Evolutionary conservation across 2,888 invertebrate genomes (phyloP).

Genomic region (Cryptosula pallasiana): DNA sequence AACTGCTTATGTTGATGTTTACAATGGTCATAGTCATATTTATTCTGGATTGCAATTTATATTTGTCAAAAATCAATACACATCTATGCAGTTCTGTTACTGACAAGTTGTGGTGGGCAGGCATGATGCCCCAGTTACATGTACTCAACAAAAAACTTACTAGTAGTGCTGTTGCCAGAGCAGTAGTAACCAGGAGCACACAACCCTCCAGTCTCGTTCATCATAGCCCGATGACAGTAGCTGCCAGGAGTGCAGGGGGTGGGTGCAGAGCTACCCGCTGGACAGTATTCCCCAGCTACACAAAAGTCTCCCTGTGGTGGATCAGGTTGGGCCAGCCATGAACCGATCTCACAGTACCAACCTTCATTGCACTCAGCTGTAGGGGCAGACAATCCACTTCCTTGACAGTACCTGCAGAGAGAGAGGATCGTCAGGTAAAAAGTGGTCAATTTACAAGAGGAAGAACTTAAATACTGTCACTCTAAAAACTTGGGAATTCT

Average conservation of each 20-base stretch:
- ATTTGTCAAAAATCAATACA: too few relatives aligned
- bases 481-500: too few relatives aligned
- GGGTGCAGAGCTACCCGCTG: slow-evolving; percentile 40
- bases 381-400: slow-evolving; percentile 34
- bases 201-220: slow-evolving; percentile 34
- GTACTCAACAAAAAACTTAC: too few relatives aligned
- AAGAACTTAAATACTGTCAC: too few relatives aligned
- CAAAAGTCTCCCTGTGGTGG: slow-evolving; percentile 47
- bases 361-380: slow-evolving; percentile 40
- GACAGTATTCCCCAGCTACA: slow-evolving; percentile 46
- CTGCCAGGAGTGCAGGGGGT: slow-evolving; percentile 38
- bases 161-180: slow-evolving; percentile 38
- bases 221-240: slow-evolving; percentile 38
- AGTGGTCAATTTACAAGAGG: too few relatives aligned
- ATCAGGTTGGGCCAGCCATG: slow-evolving; percentile 38
- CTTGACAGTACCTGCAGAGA: slow-evolving; percentile 39
- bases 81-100: too few relatives aligned
- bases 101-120: too few relatives aligned
- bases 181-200: slow-evolving; percentile 49
- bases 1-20: too few relatives aligned
- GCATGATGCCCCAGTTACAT: too few relatives aligned
- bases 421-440: too few relatives aligned
- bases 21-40: too few relatives aligned
- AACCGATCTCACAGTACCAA: slow-evolving; percentile 41
- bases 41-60: too few relatives aligned